These are phyloP conservation scores for Characodon lateralis DNA, from an alignment of 2,797 vertebrate species.

Conservation along the genomic window DNA sequence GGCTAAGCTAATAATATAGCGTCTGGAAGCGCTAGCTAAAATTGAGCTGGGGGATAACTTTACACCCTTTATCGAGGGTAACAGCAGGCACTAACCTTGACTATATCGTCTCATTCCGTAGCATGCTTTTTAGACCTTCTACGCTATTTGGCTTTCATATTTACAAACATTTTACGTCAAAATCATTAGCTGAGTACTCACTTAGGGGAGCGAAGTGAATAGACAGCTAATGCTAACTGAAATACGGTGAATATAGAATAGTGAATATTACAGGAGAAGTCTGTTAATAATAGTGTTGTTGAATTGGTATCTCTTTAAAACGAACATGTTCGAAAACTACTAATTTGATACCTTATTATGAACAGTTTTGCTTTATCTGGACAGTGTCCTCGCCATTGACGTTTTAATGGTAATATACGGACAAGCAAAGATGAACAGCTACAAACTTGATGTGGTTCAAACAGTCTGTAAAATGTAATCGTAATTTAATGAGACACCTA, in stretches of 20 bases:
- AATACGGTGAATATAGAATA: background rate
- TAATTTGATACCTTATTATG: background rate
- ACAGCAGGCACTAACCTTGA: constrained; percentile 15
- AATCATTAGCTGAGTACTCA: background rate
- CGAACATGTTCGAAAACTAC: background rate
- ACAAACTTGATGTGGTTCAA: background rate
- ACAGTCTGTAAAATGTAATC: background rate
- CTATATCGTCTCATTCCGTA: constrained; percentile 13
- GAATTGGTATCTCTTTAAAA: background rate
- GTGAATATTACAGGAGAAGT: background rate
- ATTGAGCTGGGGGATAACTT: constrained; percentile 48
- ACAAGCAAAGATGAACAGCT: background rate
- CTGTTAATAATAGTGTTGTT: background rate
- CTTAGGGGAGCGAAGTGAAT: background rate
- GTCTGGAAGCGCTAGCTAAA: constrained; percentile 32
- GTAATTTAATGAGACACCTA: background rate
- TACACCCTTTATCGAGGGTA: constrained; percentile 28
- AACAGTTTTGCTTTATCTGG: background rate
- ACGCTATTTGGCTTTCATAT: background rate
- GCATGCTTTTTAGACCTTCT: background rate
- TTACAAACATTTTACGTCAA: background rate
- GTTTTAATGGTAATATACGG: too few relatives aligned
- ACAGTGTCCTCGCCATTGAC: background rate
- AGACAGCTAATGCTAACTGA: constrained; percentile 57
- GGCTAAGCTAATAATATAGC: constrained; percentile 63